Percentiles rank a stretch among this genome's conserved stretches.
Evolutionary conservation across 2,113 vertebrate species (phyloP).

Genomic region (Saimiri boliviensis): DNA sequence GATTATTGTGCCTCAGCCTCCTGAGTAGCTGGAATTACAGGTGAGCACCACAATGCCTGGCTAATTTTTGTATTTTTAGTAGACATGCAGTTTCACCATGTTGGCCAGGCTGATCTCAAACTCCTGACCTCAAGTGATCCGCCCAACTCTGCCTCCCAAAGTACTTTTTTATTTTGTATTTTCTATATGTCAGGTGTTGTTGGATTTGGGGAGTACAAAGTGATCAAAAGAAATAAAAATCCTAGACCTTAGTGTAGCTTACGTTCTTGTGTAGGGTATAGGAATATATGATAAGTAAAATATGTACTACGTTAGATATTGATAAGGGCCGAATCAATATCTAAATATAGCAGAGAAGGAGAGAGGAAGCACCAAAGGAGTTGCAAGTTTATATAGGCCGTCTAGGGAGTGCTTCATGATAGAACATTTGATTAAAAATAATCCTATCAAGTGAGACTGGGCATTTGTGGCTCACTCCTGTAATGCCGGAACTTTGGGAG

Average conservation of each 20-base stretch:
- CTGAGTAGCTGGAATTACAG: not conserved
- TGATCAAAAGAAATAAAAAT: conserved; percentile 25
- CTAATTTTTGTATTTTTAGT: not conserved
- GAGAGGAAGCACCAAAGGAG: not conserved
- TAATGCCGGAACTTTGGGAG: too few species aligned
- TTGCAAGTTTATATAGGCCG: not conserved
- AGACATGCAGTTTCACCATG: not conserved
- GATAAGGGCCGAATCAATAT: not conserved
- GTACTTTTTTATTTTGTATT: not conserved
- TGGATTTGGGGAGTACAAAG: not conserved
- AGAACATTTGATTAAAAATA: conserved; percentile 28
- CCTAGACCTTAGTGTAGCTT: not conserved
- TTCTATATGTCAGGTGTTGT: not conserved
- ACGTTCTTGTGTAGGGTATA: not conserved
- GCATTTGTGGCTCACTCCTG: too few species aligned
- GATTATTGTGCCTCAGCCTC: not conserved
- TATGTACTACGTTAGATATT: not conserved
- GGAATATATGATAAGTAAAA: not conserved
- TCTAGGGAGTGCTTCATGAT: not conserved
- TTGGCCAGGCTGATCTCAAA: not conserved
- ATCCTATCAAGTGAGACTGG: not conserved
- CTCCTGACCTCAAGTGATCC: not conserved
- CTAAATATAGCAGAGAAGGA: not conserved
- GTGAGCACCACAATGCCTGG: not conserved
- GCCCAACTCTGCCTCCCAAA: not conserved